Evolutionary conservation across 1,140 invertebrate species (phyloP).

Genomic region (Anagrus nilaparvatae): DNA sequence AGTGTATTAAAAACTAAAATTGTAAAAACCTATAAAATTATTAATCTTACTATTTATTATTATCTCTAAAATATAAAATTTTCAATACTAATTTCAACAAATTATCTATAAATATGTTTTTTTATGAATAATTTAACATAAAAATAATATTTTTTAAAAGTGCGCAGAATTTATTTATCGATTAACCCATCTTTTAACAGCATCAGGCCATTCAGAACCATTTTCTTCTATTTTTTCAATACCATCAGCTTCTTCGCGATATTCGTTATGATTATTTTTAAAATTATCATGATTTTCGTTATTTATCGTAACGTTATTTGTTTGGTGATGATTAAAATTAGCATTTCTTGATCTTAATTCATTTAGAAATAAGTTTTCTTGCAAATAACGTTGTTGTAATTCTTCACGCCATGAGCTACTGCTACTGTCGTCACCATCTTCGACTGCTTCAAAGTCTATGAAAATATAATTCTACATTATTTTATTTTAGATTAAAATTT

Average conservation of each 20-base stretch:
- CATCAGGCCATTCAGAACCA: constrained; percentile 57
- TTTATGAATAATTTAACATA: no score
- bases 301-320: no score
- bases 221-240: constrained; percentile 46
- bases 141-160: no score
- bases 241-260: constrained; percentile 34
- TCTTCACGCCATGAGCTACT: constrained; percentile 52
- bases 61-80: no score
- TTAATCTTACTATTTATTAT: no score
- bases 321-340: constrained; percentile 2
- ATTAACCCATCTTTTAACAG: constrained; percentile 58
- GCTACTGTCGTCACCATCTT: constrained; percentile 43
- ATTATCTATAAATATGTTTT: no score
- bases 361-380: constrained; percentile 54
- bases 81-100: no score
- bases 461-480: no score
- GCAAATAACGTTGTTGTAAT: constrained; percentile 50
- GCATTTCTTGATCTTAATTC: constrained; percentile 49
- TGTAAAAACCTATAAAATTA: no score
- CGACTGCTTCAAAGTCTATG: constrained; percentile 43
- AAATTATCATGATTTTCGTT: constrained; percentile 2
- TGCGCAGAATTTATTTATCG: constrained; percentile 39
- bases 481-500: no score
- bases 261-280: not conserved
- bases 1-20: no score